Conservation (phyloP, 2,888 invertebrate species). For the Drosophila recens region DNA sequence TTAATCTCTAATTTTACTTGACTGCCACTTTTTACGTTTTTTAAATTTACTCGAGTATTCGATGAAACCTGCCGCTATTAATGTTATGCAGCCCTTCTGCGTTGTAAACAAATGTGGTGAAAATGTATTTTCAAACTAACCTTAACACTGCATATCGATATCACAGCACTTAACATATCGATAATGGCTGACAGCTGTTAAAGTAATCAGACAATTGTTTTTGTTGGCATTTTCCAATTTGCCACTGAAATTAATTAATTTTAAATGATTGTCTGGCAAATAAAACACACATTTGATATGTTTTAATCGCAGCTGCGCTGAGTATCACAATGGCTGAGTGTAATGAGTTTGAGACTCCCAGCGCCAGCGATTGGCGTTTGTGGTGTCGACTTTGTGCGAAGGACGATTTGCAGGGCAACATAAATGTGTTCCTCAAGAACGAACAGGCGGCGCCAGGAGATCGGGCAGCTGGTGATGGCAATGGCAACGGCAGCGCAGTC, state of each 20-base stretch:
- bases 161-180: neutral
- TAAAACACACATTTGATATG: constrained; percentile 1
- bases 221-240: constrained; percentile 24
- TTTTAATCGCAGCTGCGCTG: constrained; percentile 1
- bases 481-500: neutral
- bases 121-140: neutral
- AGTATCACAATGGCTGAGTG: constrained; percentile 30
- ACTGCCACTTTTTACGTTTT: no score
- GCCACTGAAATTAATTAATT: neutral
- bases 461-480: constrained; percentile 6
- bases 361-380: constrained; percentile 58
- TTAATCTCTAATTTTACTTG: no score
- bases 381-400: constrained; percentile 82
- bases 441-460: constrained; percentile 39
- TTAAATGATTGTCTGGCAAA: neutral
- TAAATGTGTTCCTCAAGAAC: constrained; percentile 72
- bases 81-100: neutral
- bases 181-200: constrained; percentile 41
- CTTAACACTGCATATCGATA: constrained; percentile 11
- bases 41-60: no score
- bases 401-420: constrained; percentile 70
- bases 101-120: neutral
- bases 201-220: constrained; percentile 23
- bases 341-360: constrained; percentile 1
- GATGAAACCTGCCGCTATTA: neutral